Evolutionary conservation across 2,797 vertebrate species (phyloP).

Genomic region (Huso huso): DNA sequence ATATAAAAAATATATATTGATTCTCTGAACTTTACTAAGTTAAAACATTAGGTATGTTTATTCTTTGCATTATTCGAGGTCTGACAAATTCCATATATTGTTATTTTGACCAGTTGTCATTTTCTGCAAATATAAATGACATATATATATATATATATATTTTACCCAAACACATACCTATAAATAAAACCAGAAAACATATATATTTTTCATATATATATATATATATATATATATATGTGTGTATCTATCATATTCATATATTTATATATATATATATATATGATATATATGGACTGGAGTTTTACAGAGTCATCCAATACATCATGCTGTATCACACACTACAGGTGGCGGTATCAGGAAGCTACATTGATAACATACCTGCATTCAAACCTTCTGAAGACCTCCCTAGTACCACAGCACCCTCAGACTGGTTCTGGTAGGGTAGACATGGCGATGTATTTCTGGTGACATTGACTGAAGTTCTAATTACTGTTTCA

Average conservation of each 20-base stretch:
- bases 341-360: neutral
- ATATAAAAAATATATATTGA: too few species aligned
- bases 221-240: conserved; percentile 3
- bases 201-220: too few species aligned
- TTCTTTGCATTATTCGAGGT: too few species aligned
- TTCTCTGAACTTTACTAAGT: too few species aligned
- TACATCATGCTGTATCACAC: neutral
- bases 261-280: neutral
- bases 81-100: too few species aligned
- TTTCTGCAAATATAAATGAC: too few species aligned
- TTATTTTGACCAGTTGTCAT: too few species aligned
- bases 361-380: conserved; percentile 1
- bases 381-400: conserved; percentile 24
- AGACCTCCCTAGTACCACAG: conserved; percentile 18
- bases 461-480: conserved; percentile 40
- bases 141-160: too few species aligned
- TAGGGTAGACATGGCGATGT: conserved; percentile 42
- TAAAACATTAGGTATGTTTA: too few species aligned
- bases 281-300: neutral
- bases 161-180: too few species aligned
- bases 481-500: conserved; percentile 41
- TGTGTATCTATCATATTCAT: too few species aligned
- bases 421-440: conserved; percentile 13
- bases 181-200: too few species aligned
- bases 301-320: neutral